phyloP scores from a whole-genome alignment of 2,888 invertebrate genomes.

The Sphaerophoria rueppellii region DNA sequence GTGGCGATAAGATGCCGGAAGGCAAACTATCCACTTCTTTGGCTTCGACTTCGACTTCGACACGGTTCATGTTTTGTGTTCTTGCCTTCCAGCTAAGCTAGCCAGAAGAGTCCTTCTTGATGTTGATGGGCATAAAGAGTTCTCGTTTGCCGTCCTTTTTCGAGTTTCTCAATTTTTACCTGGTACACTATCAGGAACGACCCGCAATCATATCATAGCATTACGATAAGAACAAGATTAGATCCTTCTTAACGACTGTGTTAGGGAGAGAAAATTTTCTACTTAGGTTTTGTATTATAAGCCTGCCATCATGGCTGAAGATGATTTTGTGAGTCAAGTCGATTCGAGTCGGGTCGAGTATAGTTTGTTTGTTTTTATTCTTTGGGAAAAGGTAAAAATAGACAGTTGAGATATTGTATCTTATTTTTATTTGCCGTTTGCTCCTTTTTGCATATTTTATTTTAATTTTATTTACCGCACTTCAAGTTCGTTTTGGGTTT shows the following conservation, averaged over 20 bases:
- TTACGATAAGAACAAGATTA: conserved; percentile 68
- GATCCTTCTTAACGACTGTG: conserved; percentile 51
- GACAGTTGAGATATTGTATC: conserved; percentile 30
- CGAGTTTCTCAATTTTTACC: conserved; percentile 62
- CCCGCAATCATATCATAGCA: conserved; percentile 66
- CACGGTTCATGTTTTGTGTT: no score
- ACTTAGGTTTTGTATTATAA: conserved; percentile 25
- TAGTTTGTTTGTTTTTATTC: no score
- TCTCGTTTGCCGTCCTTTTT: conserved; percentile 27
- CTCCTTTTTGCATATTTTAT: conserved; percentile 63
- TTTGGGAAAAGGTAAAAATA: no score
- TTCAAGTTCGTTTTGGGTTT: conserved; percentile 54
- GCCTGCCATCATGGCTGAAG: conserved; percentile 14
- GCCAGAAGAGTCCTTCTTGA: background rate
- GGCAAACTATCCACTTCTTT: conserved; percentile 21
- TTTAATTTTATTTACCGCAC: conserved; percentile 64
- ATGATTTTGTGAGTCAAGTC: no score
- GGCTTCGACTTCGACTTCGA: no score
- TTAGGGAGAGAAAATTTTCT: conserved; percentile 35
- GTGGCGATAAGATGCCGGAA: conserved; percentile 27
- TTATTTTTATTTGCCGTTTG: conserved; percentile 37
- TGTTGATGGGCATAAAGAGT: conserved; percentile 15
- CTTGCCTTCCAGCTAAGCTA: no score
- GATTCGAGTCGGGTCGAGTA: background rate
- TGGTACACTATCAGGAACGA: conserved; percentile 10